Evolutionary conservation across 2,113 vertebrate genomes (phyloP).

Genomic region (Plecturocebus donacophilus): DNA sequence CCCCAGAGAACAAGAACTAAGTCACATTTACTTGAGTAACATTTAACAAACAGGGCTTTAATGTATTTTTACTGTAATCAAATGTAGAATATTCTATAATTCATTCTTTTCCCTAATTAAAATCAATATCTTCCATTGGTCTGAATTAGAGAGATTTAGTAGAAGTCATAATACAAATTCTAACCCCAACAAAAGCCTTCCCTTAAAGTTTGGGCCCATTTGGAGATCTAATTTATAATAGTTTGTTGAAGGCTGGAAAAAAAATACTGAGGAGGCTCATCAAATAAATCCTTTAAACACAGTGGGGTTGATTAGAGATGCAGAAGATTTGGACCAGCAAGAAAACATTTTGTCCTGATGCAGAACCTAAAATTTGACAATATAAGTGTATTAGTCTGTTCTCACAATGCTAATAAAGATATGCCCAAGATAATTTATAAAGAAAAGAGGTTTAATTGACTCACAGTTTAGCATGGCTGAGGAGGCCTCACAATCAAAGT

Average conservation of each 20-base stretch:
- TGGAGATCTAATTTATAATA: background rate
- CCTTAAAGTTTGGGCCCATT: background rate
- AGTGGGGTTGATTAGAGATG: background rate
- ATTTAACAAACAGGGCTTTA: background rate
- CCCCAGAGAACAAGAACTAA: background rate
- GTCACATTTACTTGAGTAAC: background rate
- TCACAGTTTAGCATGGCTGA: too few species aligned
- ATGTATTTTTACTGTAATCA: background rate
- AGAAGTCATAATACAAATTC: background rate
- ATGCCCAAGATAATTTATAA: too few species aligned
- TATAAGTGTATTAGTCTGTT: too few species aligned
- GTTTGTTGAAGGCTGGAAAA: background rate
- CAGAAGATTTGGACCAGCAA: background rate
- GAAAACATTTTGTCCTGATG: background rate
- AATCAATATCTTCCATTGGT: background rate
- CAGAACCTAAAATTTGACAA: background rate
- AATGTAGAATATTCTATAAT: background rate
- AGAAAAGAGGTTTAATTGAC: too few species aligned
- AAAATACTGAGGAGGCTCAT: background rate
- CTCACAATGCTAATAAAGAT: too few species aligned
- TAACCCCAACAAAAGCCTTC: background rate
- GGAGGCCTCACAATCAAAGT: too few species aligned
- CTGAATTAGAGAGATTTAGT: background rate
- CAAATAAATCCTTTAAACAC: background rate
- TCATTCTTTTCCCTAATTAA: background rate